Evolutionary conservation across 2,888 invertebrate genomes (phyloP), one percentile per base, ranked within the genome.

Genomic region (Agrypnus murinus): DNA sequence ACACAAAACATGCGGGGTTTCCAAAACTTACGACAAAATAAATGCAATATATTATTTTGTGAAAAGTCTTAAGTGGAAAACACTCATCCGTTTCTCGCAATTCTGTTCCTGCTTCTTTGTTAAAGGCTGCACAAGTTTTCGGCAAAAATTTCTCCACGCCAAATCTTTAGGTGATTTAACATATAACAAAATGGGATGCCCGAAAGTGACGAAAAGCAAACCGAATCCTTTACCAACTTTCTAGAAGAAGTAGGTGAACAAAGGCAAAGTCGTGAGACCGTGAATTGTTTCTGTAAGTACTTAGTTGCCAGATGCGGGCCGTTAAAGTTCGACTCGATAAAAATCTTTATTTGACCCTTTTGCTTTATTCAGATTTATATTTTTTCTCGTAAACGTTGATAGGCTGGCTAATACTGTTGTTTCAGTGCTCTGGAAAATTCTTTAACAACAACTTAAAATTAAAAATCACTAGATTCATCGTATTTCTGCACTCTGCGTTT

Each of bases 211-310:
- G 36, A 63, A 65, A 58, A 19, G 38, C 14, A 17, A 43, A 31
- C 46, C 38, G 45, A 45, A 32, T 38, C 60, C 31, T 57, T 32
- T 48, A 17, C 34, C 17, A 70, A 38, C 15, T 53, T 65, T 65
- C 45, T 36, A n/a, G 55, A 32, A 53, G 53, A 66, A 66, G 45
- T 66, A 71, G 60, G 57, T 67, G 72, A 73, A 73, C 65, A 66
- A 64, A 73, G 71, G 71, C 67, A 69, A 73, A 69, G 75, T 75
- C 73, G 73, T 67, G 73, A 68, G 72, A 72, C 69, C 75, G 77
- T 76, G 77, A 75, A 76, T 75, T 77, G 77, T 77, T 77, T 77
- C 74, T 69, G 69, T 74, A 77, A 77, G 74, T 75, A 77, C 75
- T 76, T 75, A 75, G 73, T 73, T 74, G 73, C 73, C 74, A 75